These are phyloP conservation scores for Malacosoma neustria DNA, from an alignment of 2,888 invertebrate species.

Conservation along the genomic window DNA sequence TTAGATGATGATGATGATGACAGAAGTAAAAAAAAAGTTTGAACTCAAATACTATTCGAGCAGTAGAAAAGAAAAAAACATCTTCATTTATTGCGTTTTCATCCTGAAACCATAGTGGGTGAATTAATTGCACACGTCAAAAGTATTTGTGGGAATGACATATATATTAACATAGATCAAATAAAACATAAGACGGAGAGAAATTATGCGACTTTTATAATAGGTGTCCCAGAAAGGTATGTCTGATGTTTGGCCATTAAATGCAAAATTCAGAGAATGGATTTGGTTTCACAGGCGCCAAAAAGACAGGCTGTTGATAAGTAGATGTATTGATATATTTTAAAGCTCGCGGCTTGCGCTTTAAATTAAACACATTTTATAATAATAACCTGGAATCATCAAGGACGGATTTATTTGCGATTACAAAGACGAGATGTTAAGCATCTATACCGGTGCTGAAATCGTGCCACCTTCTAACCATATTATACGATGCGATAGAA, in stretches of 20 bases:
- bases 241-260: conserved; percentile 9
- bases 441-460: conserved; percentile 5
- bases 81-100: no score
- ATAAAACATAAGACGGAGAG: conserved; percentile 10
- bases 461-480: conserved; percentile 1
- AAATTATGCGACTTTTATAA: conserved; percentile 13
- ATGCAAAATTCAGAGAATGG: conserved; percentile 13
- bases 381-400: conserved; percentile 2
- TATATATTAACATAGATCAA: conserved; percentile 6
- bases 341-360: conserved; percentile 5
- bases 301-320: not conserved
- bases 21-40: no score
- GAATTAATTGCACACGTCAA: no score
- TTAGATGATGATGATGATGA: no score
- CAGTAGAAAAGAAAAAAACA: no score
- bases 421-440: conserved; percentile 6
- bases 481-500: conserved; percentile 4
- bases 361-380: conserved; percentile 2
- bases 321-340: conserved; percentile 1
- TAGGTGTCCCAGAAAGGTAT: conserved; percentile 10
- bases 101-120: no score
- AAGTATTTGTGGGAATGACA: no score
- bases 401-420: conserved; percentile 4
- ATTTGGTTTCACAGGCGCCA: conserved; percentile 7
- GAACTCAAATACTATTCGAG: no score